Percentiles rank a stretch among this genome's conserved stretches.
phyloP scores from a whole-genome alignment of 2,888 invertebrate genomes.

The Dryococelus australis region DNA sequence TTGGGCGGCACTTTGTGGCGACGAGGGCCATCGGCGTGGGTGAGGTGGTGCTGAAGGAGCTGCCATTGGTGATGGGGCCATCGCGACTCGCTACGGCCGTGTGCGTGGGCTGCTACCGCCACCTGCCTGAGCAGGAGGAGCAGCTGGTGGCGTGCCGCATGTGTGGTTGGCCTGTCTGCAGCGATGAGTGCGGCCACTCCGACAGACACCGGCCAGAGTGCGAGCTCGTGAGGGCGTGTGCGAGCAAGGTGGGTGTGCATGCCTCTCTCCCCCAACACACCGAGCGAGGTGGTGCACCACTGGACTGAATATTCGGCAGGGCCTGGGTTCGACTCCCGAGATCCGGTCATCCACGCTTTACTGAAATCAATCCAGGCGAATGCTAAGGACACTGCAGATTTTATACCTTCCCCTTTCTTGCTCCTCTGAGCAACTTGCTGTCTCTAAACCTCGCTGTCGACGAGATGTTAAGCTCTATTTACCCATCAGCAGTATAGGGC shows the following conservation, averaged over 20 bases:
- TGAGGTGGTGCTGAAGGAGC: constrained; percentile 71
- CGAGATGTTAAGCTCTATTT: too few species aligned
- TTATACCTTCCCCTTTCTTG: too few species aligned
- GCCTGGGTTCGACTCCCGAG: too few species aligned
- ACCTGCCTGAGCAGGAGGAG: constrained; percentile 31
- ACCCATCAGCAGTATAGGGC: too few species aligned
- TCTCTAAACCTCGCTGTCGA: too few species aligned
- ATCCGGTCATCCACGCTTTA: too few species aligned
- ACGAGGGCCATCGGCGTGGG: constrained; percentile 73
- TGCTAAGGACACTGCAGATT: too few species aligned
- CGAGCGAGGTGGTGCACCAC: too few species aligned
- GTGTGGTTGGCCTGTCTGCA: constrained; percentile 86
- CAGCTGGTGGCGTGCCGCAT: constrained; percentile 29
- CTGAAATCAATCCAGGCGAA: too few species aligned
- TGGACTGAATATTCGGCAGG: too few species aligned
- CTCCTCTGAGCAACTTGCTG: too few species aligned
- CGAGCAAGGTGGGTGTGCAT: constrained; percentile 67
- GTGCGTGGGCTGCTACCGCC: constrained; percentile 76
- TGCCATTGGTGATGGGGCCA: constrained; percentile 76
- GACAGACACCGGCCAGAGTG: constrained; percentile 75
- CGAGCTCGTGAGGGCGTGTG: constrained; percentile 66
- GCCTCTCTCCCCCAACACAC: too few species aligned
- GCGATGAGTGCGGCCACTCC: constrained; percentile 67
- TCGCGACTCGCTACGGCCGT: constrained; percentile 74
- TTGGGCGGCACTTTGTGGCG: constrained; percentile 76